Percentiles rank a stretch among this genome's conserved stretches.
These are phyloP conservation scores for Diorhabda sublineata DNA, from an alignment of 1,140 invertebrate species.

Conservation along the genomic window DNA sequence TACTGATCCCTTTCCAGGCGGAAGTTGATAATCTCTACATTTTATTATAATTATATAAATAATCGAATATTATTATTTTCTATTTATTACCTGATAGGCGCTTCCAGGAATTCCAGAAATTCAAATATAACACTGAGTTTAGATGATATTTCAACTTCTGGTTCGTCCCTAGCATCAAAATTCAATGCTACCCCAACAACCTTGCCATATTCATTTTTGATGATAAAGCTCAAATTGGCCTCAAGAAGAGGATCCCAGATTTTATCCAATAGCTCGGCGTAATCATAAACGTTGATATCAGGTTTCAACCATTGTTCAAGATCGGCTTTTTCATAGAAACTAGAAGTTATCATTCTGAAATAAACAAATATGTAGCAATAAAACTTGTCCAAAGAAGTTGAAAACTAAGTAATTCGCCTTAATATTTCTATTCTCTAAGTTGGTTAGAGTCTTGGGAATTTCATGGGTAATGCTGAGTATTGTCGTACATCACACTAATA, in stretches of 20 bases:
- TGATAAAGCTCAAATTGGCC: constrained; percentile 66
- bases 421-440: background rate
- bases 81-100: constrained; percentile 57
- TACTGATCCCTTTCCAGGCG: constrained; percentile 63
- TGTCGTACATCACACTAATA: too few relatives aligned
- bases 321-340: constrained; percentile 81
- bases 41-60: background rate
- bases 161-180: constrained; percentile 75
- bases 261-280: constrained; percentile 59
- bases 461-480: too few relatives aligned
- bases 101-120: constrained; percentile 72
- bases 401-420: too few relatives aligned
- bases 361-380: constrained; percentile 4
- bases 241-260: constrained; percentile 65
- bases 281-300: constrained; percentile 61
- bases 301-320: constrained; percentile 70
- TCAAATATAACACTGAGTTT: constrained; percentile 70
- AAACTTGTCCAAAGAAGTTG: background rate
- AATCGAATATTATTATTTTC: background rate
- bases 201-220: constrained; percentile 51
- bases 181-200: constrained; percentile 66
- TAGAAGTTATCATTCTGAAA: constrained; percentile 71
- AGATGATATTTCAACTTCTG: constrained; percentile 62
- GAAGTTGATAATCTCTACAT: constrained; percentile 48
- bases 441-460: too few relatives aligned